These are phyloP conservation scores for Reticulitermes speratus DNA, from an alignment of 1,140 invertebrate genomes.

Conservation along the genomic window DNA sequence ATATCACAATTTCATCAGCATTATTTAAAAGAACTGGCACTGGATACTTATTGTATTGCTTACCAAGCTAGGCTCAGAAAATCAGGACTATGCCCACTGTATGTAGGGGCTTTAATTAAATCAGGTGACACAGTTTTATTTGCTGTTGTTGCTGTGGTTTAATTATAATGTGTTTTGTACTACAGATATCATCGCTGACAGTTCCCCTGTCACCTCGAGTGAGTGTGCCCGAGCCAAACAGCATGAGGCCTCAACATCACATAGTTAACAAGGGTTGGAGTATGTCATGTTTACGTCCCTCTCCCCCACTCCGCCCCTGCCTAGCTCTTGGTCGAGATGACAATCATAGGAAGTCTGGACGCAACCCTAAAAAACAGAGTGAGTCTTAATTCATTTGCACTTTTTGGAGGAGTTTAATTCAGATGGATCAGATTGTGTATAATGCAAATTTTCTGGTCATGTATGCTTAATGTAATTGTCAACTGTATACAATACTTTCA, in stretches of 20 bases:
- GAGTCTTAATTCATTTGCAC: constrained; percentile 30
- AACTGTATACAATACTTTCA: no score
- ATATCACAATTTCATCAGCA: no score
- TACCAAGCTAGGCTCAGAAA: no score
- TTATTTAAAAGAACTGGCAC: no score
- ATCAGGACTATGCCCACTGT: no score
- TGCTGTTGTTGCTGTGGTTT: not conserved
- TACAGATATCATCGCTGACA: not conserved
- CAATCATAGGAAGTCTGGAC: constrained; percentile 35
- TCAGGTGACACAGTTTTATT: no score
- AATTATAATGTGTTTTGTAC: not conserved
- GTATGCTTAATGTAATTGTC: no score
- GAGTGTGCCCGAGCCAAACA: constrained; percentile 28
- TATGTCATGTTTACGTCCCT: constrained; percentile 73
- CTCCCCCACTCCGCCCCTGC: constrained; percentile 73
- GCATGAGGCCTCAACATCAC: not conserved
- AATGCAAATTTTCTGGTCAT: constrained; percentile 6
- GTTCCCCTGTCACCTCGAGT: constrained; percentile 31
- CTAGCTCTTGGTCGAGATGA: constrained; percentile 51
- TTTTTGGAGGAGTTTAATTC: not conserved
- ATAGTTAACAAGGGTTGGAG: constrained; percentile 56
- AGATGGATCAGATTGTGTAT: not conserved
- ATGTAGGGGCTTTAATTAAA: no score
- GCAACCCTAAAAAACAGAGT: constrained; percentile 41
- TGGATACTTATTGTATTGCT: no score